phyloP scores from a whole-genome alignment of 35 echinoderm and acorn worm genomes.

The Hemicentrotus pulcherrimus region DNA sequence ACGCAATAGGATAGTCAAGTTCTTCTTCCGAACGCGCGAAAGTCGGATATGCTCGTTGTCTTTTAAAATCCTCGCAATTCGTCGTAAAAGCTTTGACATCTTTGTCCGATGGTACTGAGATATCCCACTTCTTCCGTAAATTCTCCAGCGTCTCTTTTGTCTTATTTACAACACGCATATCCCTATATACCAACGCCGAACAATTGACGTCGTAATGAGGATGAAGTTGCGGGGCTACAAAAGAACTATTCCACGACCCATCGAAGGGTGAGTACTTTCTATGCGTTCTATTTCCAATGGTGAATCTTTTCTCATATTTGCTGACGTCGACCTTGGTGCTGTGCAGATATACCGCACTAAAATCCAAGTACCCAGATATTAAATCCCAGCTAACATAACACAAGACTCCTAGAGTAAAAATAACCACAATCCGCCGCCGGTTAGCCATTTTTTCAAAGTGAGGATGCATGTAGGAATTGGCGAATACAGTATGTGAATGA shows the following conservation, averaged over 20 bases:
- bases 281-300: no score
- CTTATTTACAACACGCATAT: neutral
- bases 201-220: neutral
- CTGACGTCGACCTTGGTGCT: no score
- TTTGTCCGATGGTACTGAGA: neutral
- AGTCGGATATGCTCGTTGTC: slow-evolving; percentile 44
- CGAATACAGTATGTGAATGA: no score
- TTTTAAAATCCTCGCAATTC: slow-evolving; percentile 46
- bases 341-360: no score
- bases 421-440: no score
- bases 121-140: neutral
- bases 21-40: slow-evolving; percentile 56
- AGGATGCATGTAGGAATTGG: no score
- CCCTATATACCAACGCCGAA: neutral
- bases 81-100: slow-evolving; percentile 16
- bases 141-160: neutral
- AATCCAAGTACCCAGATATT: no score
- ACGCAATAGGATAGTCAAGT: slow-evolving; percentile 55
- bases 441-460: no score
- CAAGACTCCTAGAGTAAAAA: no score
- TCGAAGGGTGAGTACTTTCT: neutral
- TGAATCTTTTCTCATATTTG: no score
- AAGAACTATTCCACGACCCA: neutral
- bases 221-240: neutral
- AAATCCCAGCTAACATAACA: no score